Conservation (phyloP, 2,113 vertebrate species). For the Percina caprodes region DNA sequence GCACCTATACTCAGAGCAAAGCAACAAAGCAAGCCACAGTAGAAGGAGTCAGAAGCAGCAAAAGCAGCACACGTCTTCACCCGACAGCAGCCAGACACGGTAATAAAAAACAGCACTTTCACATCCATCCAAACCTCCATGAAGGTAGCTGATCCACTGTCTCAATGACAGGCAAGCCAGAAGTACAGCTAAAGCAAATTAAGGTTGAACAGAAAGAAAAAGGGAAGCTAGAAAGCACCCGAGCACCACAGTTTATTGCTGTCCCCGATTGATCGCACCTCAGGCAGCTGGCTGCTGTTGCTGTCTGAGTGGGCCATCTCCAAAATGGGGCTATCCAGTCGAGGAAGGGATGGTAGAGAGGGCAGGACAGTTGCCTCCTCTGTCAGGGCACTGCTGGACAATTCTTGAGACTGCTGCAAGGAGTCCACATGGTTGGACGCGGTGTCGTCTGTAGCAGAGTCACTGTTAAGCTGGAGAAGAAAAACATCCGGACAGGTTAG, state of each 20-base stretch:
- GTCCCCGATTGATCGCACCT: slow-evolving; percentile 92
- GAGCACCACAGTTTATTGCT: slow-evolving; percentile 90
- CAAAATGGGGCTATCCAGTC: slow-evolving; percentile 90
- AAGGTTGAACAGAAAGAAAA: slow-evolving; percentile 21
- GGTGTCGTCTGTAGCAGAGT: slow-evolving; percentile 89
- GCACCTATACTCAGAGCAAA: slow-evolving; percentile 71
- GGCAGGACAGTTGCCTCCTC: slow-evolving; percentile 89
- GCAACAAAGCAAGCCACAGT: slow-evolving; percentile 37
- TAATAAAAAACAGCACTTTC: slow-evolving; percentile 31
- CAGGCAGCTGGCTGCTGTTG: slow-evolving; percentile 98
- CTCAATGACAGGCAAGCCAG: slow-evolving; percentile 38
- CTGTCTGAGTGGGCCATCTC: slow-evolving; percentile 94
- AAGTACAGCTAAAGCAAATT: slow-evolving; percentile 55
- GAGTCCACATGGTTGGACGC: slow-evolving; percentile 91
- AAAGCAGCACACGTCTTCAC: slow-evolving; percentile 10
- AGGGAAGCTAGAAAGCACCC: slow-evolving; percentile 87
- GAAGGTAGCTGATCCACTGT: slow-evolving; percentile 13
- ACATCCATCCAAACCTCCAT: slow-evolving; percentile 22
- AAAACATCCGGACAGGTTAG: neutral
- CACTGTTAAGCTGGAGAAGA: slow-evolving; percentile 88
- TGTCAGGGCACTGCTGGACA: slow-evolving; percentile 87
- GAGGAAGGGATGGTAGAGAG: slow-evolving; percentile 80
- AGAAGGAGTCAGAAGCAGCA: slow-evolving; percentile 31
- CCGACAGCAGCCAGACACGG: neutral
- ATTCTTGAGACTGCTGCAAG: slow-evolving; percentile 92